Evolutionary conservation across 2,888 invertebrate species (phyloP), one percentile per base, ranked within the genome.

Genomic region (Sympetrum striolatum): DNA sequence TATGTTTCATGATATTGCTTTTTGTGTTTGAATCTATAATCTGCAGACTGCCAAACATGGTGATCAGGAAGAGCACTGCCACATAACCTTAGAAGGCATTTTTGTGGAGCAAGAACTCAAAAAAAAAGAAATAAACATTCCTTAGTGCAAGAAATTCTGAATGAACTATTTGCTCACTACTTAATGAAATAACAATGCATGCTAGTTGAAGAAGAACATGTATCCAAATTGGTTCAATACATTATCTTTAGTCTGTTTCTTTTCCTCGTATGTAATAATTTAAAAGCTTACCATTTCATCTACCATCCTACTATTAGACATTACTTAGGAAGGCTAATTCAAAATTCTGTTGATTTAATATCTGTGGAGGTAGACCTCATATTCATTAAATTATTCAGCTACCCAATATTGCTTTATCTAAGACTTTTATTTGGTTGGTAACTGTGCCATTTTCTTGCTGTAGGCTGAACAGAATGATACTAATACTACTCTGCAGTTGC

Each of bases 41-140:
- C 86, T 86, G 86, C 86, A 86, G 86, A 86, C 86, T 86, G 86
- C 86, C 86, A 86, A 86, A 86, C 37, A 86, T 86, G 86, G 86
- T 86, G 86, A 86, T 86, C 86, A 86, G 86, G 86, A 86, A 86
- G 86, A 86, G 60, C 86, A 86, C 86, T 86, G 86, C 86, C 86
- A 86, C 86, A 60, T 86, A 60, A 60, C 86, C 86, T 64, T 64
- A 86, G 86, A 86, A 64, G 86, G 86, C 86, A 86, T 86, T 86
- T 86, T 86, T 86, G 86, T 86, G 86, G 86, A 86, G 86, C 86
- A 86, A 86, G 86, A 86, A 86, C 86, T 86, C 60, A 86, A 86
- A 86, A 60, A 22, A 86, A 86, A 35, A 60, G 31, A 10, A 81
- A 53, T 25, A 60, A 86, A 86, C 86, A 86, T 86, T 86, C 86